Conservation (phyloP, 2,797 vertebrate species). For the Neostethus bicornis region DNA sequence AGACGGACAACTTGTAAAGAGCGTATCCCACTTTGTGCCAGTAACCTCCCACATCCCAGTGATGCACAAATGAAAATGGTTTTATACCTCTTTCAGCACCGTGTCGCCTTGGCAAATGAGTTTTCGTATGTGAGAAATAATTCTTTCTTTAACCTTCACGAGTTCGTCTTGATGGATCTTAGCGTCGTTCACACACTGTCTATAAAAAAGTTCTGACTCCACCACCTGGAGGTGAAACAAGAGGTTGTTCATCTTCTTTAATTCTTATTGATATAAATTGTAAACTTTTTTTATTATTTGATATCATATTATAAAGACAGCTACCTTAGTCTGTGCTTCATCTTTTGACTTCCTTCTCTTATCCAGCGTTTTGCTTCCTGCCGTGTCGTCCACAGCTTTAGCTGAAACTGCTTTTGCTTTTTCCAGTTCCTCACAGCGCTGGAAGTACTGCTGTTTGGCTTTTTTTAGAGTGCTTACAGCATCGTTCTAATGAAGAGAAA, state of each 20-base stretch:
- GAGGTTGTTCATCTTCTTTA: neutral
- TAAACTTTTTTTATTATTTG: neutral
- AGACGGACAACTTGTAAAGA: too few species aligned
- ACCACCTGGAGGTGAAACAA: conserved; percentile 66
- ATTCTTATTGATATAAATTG: neutral
- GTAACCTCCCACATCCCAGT: too few species aligned
- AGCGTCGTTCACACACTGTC: conserved; percentile 80
- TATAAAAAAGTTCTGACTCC: conserved; percentile 84
- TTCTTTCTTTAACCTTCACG: conserved; percentile 84
- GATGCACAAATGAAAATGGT: too few species aligned
- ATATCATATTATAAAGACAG: neutral
- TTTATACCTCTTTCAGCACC: conserved; percentile 84
- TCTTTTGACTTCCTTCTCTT: conserved; percentile 88
- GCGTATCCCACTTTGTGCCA: too few species aligned
- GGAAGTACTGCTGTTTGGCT: conserved; percentile 85
- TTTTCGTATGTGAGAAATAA: conserved; percentile 89
- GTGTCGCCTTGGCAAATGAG: conserved; percentile 91
- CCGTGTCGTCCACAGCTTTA: conserved; percentile 80
- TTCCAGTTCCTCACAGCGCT: conserved; percentile 89
- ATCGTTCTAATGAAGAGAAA: conserved; percentile 78
- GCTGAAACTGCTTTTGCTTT: conserved; percentile 81
- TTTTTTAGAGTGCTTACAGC: conserved; percentile 82
- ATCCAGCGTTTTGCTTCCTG: conserved; percentile 87
- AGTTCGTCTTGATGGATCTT: conserved; percentile 82
- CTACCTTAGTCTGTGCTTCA: conserved; percentile 88